Percentiles rank a stretch among this genome's conserved stretches.
Conservation (phyloP, 1,140 invertebrate genomes). For the Nixonia krombeini region DNA sequence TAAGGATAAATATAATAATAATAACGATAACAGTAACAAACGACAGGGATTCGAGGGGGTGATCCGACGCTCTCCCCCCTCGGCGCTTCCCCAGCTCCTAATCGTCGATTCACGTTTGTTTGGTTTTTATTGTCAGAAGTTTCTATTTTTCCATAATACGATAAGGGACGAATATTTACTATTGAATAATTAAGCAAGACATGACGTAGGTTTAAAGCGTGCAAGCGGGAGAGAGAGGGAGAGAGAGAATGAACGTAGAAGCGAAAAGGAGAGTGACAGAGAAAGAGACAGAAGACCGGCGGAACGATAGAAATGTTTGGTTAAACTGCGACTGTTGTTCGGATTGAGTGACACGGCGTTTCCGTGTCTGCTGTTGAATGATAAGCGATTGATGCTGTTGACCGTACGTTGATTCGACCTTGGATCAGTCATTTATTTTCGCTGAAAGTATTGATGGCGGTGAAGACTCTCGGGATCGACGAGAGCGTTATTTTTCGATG, state of each 20-base stretch:
- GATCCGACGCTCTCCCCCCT: not conserved
- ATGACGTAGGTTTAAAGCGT: conserved; percentile 31
- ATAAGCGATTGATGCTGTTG: too few relatives aligned
- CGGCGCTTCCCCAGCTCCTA: conserved; percentile 46
- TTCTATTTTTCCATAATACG: conserved; percentile 73
- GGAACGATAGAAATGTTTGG: conserved; percentile 7
- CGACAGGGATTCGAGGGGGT: conserved; percentile 27
- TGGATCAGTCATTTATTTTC: not conserved
- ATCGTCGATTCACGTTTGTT: conserved; percentile 66
- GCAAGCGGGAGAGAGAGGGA: conserved; percentile 17
- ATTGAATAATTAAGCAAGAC: conserved; percentile 53
- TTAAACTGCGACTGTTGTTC: too few relatives aligned
- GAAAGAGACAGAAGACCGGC: conserved; percentile 27
- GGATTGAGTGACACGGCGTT: too few relatives aligned
- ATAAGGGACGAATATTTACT: conserved; percentile 67
- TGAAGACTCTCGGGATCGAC: too few relatives aligned
- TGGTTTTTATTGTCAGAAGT: conserved; percentile 71
- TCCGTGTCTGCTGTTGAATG: too few relatives aligned
- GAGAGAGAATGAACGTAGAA: conserved; percentile 35
- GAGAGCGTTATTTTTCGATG: conserved; percentile 3
- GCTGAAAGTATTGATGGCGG: too few relatives aligned
- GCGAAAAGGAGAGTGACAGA: conserved; percentile 18
- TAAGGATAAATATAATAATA: conserved; percentile 28
- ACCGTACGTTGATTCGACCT: not conserved
- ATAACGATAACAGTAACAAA: conserved; percentile 18